phyloP scores from a whole-genome alignment of 2,888 invertebrate genomes.

The Epistrophe eligans region DNA sequence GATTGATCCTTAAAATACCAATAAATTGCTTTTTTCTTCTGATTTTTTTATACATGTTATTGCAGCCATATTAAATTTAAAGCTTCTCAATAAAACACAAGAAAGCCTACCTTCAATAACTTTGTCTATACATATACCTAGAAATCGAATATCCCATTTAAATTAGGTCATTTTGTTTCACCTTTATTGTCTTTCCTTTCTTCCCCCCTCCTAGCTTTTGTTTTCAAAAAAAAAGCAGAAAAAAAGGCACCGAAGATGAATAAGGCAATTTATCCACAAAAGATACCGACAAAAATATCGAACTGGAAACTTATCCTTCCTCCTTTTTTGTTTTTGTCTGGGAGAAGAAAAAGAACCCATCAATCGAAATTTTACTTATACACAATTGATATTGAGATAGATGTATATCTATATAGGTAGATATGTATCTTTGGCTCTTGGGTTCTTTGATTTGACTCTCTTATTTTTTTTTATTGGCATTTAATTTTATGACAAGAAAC shows the following conservation, averaged over 20 bases:
- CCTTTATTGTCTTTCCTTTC: conserved; percentile 49
- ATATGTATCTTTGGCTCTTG: conserved; percentile 11
- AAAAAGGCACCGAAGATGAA: conserved; percentile 24
- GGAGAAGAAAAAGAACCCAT: conserved; percentile 2
- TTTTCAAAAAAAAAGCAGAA: conserved; percentile 15
- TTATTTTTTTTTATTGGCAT: conserved; percentile 49
- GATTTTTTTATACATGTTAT: not conserved
- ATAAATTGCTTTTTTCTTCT: conserved; percentile 1
- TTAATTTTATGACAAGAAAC: conserved; percentile 64
- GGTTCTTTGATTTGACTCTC: conserved; percentile 49
- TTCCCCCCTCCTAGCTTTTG: not conserved
- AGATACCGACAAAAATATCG: conserved; percentile 50
- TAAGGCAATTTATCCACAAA: conserved; percentile 45
- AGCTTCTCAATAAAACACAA: not conserved
- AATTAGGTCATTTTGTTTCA: conserved; percentile 71
- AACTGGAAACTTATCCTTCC: conserved; percentile 29
- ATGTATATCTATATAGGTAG: not conserved
- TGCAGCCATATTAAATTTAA: not conserved
- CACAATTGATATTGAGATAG: conserved; percentile 29
- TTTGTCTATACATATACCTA: conserved; percentile 5
- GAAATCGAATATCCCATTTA: conserved; percentile 65
- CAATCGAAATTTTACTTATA: conserved; percentile 24
- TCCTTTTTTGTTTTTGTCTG: not conserved
- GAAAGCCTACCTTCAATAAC: conserved; percentile 3
- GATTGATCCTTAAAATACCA: not conserved